Percentiles rank a stretch among this genome's conserved stretches.
phyloP scores from a whole-genome alignment of 2,797 vertebrate genomes.

The Sparidentex hasta region DNA sequence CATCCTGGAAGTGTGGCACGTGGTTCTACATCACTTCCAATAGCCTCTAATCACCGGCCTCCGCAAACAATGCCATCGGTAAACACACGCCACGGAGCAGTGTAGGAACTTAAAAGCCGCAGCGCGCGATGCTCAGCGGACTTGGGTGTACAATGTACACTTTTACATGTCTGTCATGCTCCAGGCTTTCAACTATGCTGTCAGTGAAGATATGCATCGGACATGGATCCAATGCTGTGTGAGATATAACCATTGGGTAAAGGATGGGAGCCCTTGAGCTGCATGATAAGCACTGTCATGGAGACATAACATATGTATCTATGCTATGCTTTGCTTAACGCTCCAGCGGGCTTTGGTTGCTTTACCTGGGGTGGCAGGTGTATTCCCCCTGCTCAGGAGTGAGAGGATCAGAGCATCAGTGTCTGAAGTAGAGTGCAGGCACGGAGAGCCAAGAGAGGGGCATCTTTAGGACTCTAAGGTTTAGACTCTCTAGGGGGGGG shows the following conservation, averaged over 20 bases:
- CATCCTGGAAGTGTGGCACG: slow-evolving; percentile 65
- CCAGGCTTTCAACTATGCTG: slow-evolving; percentile 75
- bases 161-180: slow-evolving; percentile 79
- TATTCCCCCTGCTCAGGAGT: slow-evolving; percentile 51
- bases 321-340: slow-evolving; percentile 71
- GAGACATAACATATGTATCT: slow-evolving; percentile 82
- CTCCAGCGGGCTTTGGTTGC: slow-evolving; percentile 60
- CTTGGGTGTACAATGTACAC: slow-evolving; percentile 63
- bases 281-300: slow-evolving; percentile 83
- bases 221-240: slow-evolving; percentile 76
- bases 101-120: slow-evolving; percentile 43
- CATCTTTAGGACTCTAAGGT: slow-evolving; percentile 34
- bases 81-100: slow-evolving; percentile 46
- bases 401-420: slow-evolving; percentile 48
- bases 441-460: slow-evolving; percentile 28
- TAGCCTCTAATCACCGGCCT: slow-evolving; percentile 60
- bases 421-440: slow-evolving; percentile 9
- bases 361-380: slow-evolving; percentile 73
- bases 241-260: slow-evolving; percentile 81
- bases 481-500: slow-evolving; percentile 49
- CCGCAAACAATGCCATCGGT: slow-evolving; percentile 49
- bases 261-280: slow-evolving; percentile 78
- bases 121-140: slow-evolving; percentile 21
- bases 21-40: slow-evolving; percentile 57
- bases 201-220: slow-evolving; percentile 81